Percentiles rank a stretch among this genome's conserved stretches.
Evolutionary conservation across 1,140 invertebrate species (phyloP).

Genomic region (Drosophila kurseongensis): DNA sequence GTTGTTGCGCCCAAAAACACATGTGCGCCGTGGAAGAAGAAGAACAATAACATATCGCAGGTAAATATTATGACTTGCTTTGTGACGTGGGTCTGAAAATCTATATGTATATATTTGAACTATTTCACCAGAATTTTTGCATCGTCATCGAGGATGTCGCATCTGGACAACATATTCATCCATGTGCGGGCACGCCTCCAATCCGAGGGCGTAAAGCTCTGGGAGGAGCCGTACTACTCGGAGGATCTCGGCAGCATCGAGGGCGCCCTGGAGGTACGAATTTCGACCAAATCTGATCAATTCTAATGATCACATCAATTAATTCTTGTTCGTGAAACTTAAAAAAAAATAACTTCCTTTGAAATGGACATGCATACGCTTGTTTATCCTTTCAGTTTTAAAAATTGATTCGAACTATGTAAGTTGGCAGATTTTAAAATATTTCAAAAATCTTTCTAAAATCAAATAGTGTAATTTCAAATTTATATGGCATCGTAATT

Average conservation of each 20-base stretch:
- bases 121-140: background rate
- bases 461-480: too few species aligned
- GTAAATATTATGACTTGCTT: slow-evolving; percentile 30
- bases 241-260: slow-evolving; percentile 84
- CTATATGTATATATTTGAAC: background rate
- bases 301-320: too few species aligned
- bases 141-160: slow-evolving; percentile 51
- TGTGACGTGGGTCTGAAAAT: slow-evolving; percentile 5
- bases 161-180: slow-evolving; percentile 87
- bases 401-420: background rate
- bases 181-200: slow-evolving; percentile 88
- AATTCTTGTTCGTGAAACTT: too few species aligned
- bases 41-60: slow-evolving; percentile 25
- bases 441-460: too few species aligned
- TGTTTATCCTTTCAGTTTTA: too few species aligned
- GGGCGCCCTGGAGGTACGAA: slow-evolving; percentile 84
- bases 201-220: slow-evolving; percentile 88
- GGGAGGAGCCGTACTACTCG: slow-evolving; percentile 89
- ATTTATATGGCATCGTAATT: too few species aligned
- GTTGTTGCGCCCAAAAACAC: slow-evolving; percentile 14
- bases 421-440: too few species aligned
- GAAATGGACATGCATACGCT: too few species aligned
- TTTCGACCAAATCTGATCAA: background rate
- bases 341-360: too few species aligned
- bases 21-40: slow-evolving; percentile 17